Conservation (phyloP, 2,888 invertebrate genomes). For the Trichopria drosophilae region DNA sequence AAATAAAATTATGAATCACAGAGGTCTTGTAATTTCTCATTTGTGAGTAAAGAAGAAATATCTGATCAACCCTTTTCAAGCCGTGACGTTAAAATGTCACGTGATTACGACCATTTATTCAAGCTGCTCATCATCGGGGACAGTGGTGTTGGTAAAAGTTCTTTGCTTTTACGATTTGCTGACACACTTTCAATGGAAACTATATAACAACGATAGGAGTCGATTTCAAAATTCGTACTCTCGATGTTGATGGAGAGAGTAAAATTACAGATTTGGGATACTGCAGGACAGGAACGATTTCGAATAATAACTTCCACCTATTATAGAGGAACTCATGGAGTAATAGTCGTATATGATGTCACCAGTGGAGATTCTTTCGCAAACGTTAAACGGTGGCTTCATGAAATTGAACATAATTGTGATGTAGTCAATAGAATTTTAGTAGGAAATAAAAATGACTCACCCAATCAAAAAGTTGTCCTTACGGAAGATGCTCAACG, state of each 20-base stretch:
- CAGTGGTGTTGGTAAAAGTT: slow-evolving; percentile 99
- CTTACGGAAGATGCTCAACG: slow-evolving; percentile 95
- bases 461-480: slow-evolving; percentile 92
- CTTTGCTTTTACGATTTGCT: slow-evolving; percentile 91
- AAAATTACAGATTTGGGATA: slow-evolving; percentile 97
- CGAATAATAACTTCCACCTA: slow-evolving; percentile 99
- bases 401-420: slow-evolving; percentile 99
- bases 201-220: slow-evolving; percentile 99
- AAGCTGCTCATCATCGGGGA: slow-evolving; percentile 99
- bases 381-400: slow-evolving; percentile 98
- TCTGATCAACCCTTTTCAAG: too few species aligned
- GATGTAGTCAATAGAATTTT: slow-evolving; percentile 98
- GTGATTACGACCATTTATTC: slow-evolving; percentile 99
- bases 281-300: slow-evolving; percentile 95
- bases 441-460: slow-evolving; percentile 97
- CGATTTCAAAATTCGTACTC: slow-evolving; percentile 98
- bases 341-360: slow-evolving; percentile 99
- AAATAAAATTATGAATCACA: too few species aligned
- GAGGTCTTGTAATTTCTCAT: too few species aligned
- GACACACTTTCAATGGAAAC: slow-evolving; percentile 97
- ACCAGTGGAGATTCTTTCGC: slow-evolving; percentile 98
- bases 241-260: slow-evolving; percentile 88
- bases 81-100: slow-evolving; percentile 76
- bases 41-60: too few species aligned
- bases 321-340: slow-evolving; percentile 98